A percentile compares a stretch with the other conserved stretches of the same genome.
These are phyloP conservation scores for Cantharis lateralis DNA, from an alignment of 2,888 invertebrate species.

Conservation along the genomic window DNA sequence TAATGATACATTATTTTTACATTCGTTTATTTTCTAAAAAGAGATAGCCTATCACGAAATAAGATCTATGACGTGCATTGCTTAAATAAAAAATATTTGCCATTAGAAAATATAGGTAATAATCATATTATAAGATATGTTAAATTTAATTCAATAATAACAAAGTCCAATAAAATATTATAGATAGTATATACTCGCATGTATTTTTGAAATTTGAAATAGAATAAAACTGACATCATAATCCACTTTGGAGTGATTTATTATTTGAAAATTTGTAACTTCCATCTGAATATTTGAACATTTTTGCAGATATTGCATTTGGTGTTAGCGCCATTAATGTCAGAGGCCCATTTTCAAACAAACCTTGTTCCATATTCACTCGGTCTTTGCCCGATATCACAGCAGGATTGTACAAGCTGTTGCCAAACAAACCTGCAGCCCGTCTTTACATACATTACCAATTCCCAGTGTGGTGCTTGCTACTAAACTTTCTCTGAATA, in stretches of 20 bases:
- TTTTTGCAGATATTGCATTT: not conserved
- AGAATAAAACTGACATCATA: too few species aligned
- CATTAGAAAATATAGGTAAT: too few species aligned
- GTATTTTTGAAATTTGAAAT: not conserved
- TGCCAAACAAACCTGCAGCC: slow-evolving; percentile 28
- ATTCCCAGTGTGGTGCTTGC: slow-evolving; percentile 26
- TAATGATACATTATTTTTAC: not conserved
- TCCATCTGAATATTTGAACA: not conserved
- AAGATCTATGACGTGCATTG: not conserved
- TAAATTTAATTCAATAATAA: not conserved
- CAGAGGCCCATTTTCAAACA: slow-evolving; percentile 26
- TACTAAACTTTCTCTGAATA: slow-evolving; percentile 26
- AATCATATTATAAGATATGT: not conserved
- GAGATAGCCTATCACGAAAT: not conserved
- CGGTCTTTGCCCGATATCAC: slow-evolving; percentile 25
- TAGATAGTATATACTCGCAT: too few species aligned
- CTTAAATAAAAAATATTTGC: not conserved
- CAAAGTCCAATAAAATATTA: too few species aligned
- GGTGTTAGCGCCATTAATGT: slow-evolving; percentile 19
- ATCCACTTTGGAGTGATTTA: not conserved
- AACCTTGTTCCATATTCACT: slow-evolving; percentile 28
- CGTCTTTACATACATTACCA: slow-evolving; percentile 29
- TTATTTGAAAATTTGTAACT: not conserved
- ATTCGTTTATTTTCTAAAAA: not conserved
- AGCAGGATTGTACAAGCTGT: slow-evolving; percentile 24